Base-by-base conservation (phyloP, 2,113 vertebrate species). In the Rhipidura dahli region DNA sequence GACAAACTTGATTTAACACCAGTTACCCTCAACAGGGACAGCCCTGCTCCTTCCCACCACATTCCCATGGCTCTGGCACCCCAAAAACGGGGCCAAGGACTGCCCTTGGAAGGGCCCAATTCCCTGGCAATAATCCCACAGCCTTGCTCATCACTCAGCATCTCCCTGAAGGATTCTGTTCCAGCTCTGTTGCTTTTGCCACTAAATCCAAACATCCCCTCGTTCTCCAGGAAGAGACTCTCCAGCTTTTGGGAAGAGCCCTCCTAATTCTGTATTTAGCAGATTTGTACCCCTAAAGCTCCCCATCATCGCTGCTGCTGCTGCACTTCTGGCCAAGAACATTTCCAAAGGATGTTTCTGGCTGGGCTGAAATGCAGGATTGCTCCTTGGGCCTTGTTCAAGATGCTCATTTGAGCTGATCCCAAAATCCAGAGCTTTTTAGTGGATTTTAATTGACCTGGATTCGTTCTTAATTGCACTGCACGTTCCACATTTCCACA, bases 51-150 rank as follows among this genome's bases (percentile, higher is more conserved):
- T 44, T 59, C 66, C 83, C 61, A 75, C 30, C 83, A 44, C 4
- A 0, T 30, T 40, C 83, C 51, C 33, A 17, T 4, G 49, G 80
- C 66, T 14, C 39, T 83, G 63, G 18, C 22, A 33, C 9, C 9
- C 30, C 72, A 65, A 22, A n/a, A 50, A 18, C 8, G 6, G 2
- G 2, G 24, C 57, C 63, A 9, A 35, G 42, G 56, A n/a, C 9
- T 4, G 9, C 0, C 12, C 31, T 7, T 7, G 57, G 33, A 45
- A 4, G 7, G 2, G 39, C 17, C 11, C 1, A 88, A 57, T 30
- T 40, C 50, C 17, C 8, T 0, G 6, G 7, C 1, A 18, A 50
- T 4, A 49, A 80, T 13, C 57, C 57, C 47, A 6, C 2, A 20
- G 50, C 0, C 0, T 23, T 44, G 59, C 40, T 72, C 37, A 59